phyloP scores from a whole-genome alignment of 1,140 invertebrate species.

The Rhyzopertha dominica region DNA sequence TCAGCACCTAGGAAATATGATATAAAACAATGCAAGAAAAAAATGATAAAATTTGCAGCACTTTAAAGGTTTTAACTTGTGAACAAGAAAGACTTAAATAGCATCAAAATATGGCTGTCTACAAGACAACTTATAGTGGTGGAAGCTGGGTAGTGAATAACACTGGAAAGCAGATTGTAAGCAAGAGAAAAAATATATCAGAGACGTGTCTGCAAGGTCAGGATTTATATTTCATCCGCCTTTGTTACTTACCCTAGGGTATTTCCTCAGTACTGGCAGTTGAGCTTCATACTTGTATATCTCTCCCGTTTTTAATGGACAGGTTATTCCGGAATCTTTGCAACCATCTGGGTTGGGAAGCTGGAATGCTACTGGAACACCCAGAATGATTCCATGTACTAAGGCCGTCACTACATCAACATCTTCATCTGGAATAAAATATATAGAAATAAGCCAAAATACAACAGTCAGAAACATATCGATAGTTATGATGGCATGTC shows the following conservation, averaged over 20 bases:
- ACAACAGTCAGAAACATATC: background rate
- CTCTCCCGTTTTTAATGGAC: conserved; percentile 57
- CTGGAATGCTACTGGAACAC: conserved; percentile 64
- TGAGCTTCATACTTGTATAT: conserved; percentile 56
- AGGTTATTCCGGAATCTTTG: conserved; percentile 56
- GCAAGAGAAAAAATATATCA: no score
- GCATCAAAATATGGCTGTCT: background rate
- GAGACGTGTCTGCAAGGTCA: no score
- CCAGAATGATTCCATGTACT: conserved; percentile 65
- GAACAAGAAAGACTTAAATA: conserved; percentile 2
- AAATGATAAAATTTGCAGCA: no score
- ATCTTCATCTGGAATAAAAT: conserved; percentile 46
- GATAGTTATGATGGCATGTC: background rate
- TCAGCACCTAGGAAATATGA: no score
- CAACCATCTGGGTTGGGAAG: conserved; percentile 65
- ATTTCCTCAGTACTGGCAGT: conserved; percentile 56
- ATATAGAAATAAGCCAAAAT: background rate
- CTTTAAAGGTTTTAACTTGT: conserved; percentile 5
- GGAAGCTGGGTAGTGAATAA: background rate
- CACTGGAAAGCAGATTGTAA: background rate
- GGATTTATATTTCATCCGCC: no score
- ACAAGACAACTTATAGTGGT: background rate
- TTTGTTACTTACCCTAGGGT: conserved; percentile 58
- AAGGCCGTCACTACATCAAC: conserved; percentile 51
- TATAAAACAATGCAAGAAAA: no score